phyloP scores from a whole-genome alignment of 2,113 vertebrate species.

The Nesospiza acunhae region DNA sequence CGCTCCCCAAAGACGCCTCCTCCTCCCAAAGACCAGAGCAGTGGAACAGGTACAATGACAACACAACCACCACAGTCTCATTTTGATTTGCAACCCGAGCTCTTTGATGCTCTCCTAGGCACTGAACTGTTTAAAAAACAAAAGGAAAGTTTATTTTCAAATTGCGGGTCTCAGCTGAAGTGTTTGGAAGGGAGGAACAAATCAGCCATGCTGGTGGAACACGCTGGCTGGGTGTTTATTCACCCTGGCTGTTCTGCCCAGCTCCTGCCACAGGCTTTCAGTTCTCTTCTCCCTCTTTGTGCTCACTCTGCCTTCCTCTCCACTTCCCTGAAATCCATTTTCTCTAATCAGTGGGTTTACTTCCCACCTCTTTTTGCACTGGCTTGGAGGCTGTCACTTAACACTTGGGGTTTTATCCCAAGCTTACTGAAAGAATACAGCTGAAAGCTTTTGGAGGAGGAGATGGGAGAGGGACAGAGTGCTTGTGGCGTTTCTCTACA shows the following conservation, averaged over 20 bases:
- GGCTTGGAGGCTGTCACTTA: not conserved
- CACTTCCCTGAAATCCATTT: not conserved
- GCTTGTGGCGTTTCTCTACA: not conserved
- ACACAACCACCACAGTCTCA: not conserved
- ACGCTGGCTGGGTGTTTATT: not conserved
- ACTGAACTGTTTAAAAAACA: constrained; percentile 40
- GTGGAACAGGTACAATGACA: constrained; percentile 52
- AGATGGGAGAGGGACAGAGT: not conserved
- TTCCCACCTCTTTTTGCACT: not conserved
- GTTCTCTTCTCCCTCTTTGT: not conserved
- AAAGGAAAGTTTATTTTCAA: constrained; percentile 47
- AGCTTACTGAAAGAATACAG: not conserved
- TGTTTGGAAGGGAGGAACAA: not conserved
- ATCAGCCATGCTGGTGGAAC: not conserved
- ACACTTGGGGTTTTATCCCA: not conserved
- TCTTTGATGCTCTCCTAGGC: constrained; percentile 25
- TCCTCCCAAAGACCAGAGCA: constrained; percentile 51
- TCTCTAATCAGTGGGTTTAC: not conserved
- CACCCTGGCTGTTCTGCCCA: not conserved
- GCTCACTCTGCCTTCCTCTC: not conserved
- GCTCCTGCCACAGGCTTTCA: not conserved
- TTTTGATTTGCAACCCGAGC: constrained; percentile 10
- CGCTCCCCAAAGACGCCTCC: constrained; percentile 57
- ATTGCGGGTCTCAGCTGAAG: not conserved
- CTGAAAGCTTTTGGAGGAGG: not conserved